A percentile compares a stretch with the other conserved stretches of the same genome.
Conservation (phyloP, 2,797 vertebrate species). For the Mionectes olivaceus region DNA sequence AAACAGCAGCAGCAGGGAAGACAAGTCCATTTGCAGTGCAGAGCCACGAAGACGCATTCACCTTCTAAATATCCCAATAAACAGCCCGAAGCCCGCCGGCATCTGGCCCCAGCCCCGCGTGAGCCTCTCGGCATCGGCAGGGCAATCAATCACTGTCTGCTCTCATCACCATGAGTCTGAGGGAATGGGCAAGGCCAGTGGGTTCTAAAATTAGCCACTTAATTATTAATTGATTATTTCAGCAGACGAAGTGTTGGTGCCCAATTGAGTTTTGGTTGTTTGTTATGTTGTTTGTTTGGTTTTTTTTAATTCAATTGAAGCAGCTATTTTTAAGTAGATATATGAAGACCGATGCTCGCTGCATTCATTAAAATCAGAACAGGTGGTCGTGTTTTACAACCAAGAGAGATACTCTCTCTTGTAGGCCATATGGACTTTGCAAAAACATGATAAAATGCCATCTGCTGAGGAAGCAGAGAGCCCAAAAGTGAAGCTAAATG, state of each 20-base stretch:
- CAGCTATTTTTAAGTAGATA: conserved; percentile 55
- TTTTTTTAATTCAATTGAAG: background rate
- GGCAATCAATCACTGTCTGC: conserved; percentile 66
- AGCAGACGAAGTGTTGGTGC: background rate
- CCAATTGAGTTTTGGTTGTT: background rate
- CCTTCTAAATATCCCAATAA: background rate
- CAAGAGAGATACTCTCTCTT: conserved; percentile 59
- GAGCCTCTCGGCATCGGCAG: background rate
- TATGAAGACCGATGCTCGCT: conserved; percentile 34
- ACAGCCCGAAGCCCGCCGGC: background rate
- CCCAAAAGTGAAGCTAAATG: conserved; percentile 14
- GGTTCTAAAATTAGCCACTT: conserved; percentile 71
- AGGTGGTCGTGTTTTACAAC: conserved; percentile 69
- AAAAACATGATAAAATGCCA: conserved; percentile 64
- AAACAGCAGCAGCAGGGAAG: background rate
- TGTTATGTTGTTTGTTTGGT: background rate
- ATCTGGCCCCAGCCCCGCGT: background rate
- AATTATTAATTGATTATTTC: conserved; percentile 76
- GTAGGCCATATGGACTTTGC: conserved; percentile 61
- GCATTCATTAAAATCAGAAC: conserved; percentile 63
- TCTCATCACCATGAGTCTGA: background rate
- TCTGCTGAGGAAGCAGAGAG: conserved; percentile 48
- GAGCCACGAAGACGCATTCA: background rate
- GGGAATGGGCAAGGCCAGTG: background rate
- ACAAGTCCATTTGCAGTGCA: background rate